Conservation (phyloP, 2,797 vertebrate genomes). For the Scolopax rusticola region DNA sequence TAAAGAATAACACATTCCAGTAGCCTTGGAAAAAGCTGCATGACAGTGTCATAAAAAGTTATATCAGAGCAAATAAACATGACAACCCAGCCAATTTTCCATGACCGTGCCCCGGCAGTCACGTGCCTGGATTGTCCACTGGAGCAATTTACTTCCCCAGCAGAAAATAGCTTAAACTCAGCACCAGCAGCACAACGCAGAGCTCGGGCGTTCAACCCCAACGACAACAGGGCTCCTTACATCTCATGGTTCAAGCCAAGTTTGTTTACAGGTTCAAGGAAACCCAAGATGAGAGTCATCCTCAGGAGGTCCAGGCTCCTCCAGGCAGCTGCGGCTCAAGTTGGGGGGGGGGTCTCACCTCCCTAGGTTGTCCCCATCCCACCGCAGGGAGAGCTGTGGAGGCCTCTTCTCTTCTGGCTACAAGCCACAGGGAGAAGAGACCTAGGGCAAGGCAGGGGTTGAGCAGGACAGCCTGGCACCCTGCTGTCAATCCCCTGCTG, state of each 20-base stretch:
- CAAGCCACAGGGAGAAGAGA: not conserved
- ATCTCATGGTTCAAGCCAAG: rapidly evolving
- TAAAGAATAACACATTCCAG: conserved; percentile 25
- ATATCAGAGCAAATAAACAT: conserved; percentile 51
- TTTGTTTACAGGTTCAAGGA: not conserved
- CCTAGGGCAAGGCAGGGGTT: not conserved
- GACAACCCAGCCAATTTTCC: conserved; percentile 45
- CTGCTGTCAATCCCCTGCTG: not conserved
- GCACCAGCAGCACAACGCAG: not conserved
- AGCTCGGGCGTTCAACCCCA: not conserved
- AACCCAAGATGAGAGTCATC: not conserved
- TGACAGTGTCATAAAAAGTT: conserved; percentile 10
- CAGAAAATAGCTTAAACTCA: not conserved
- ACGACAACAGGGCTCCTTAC: rapidly evolving
- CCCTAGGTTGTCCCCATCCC: not conserved
- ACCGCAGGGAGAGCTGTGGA: not conserved
- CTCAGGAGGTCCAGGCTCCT: not conserved
- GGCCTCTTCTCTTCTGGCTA: not conserved
- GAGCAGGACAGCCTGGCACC: not conserved
- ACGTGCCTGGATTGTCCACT: not conserved
- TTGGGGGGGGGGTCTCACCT: rapidly evolving
- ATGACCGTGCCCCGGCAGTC: not conserved
- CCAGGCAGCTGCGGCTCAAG: not conserved
- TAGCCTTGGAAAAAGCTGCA: conserved; percentile 44
- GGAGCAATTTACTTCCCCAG: not conserved